Percentiles rank a stretch among this genome's conserved stretches.
Conservation (phyloP, 2,113 vertebrate genomes). For the Condylura cristata region DNA sequence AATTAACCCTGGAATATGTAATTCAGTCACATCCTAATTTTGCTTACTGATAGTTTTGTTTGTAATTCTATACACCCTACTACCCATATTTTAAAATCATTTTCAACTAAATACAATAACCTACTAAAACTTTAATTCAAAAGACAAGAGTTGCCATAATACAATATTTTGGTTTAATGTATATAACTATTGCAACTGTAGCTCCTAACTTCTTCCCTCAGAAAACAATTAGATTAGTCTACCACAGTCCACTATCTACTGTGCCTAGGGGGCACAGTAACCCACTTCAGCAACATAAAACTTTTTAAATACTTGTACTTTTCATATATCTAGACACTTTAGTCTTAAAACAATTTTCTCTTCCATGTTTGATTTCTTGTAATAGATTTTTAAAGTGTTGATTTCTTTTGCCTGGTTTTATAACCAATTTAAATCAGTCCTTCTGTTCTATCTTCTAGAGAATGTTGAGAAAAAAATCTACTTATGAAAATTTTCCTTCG, state of each 20-base stretch:
- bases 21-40: not conserved
- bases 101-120: not conserved
- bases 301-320: not conserved
- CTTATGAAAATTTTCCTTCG: not conserved
- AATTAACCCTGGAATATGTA: not conserved
- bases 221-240: not conserved
- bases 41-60: constrained; percentile 22
- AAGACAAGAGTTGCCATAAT: not conserved
- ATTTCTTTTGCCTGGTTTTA: constrained; percentile 15
- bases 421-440: not conserved
- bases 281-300: not conserved
- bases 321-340: not conserved
- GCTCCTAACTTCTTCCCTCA: constrained; percentile 19
- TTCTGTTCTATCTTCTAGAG: not conserved
- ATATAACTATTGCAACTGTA: not conserved
- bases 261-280: constrained; percentile 10
- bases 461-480: not conserved
- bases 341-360: not conserved
- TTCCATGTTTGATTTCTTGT: not conserved
- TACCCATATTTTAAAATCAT: not conserved
- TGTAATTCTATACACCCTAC: not conserved
- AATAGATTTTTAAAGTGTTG: not conserved
- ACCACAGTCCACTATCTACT: too few relatives aligned
- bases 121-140: not conserved
- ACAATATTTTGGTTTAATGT: not conserved